Evolutionary conservation across 2,797 vertebrate genomes (phyloP).

Genomic region (Neosilurus mollespiculum): DNA sequence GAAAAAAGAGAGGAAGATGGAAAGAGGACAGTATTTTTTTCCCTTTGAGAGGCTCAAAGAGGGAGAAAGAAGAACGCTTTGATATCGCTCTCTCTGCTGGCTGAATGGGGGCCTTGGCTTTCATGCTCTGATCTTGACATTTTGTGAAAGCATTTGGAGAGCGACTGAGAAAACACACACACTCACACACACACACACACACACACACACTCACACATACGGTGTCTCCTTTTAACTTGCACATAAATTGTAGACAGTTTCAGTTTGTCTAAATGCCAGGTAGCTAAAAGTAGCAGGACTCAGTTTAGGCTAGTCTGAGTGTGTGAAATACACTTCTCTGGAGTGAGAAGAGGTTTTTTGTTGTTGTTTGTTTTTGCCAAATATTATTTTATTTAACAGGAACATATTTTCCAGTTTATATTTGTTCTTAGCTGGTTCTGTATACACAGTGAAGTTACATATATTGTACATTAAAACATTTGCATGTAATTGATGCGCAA

Average conservation of each 20-base stretch:
- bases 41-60: constrained; percentile 53
- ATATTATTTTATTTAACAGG: constrained; percentile 4
- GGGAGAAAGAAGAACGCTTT: constrained; percentile 71
- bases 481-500: neutral
- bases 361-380: neutral
- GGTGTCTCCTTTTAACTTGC: constrained; percentile 44
- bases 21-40: constrained; percentile 72
- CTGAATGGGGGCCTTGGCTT: constrained; percentile 61
- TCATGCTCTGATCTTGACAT: constrained; percentile 79
- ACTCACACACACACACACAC: constrained; percentile 39
- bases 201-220: constrained; percentile 42
- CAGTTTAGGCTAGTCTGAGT: constrained; percentile 27
- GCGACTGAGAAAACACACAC: constrained; percentile 54
- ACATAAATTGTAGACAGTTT: constrained; percentile 51
- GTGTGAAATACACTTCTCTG: constrained; percentile 8
- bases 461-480: neutral
- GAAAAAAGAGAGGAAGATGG: constrained; percentile 47
- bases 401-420: constrained; percentile 10
- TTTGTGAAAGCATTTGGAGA: constrained; percentile 71
- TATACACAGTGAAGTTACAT: neutral
- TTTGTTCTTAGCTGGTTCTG: neutral
- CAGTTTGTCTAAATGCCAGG: constrained; percentile 50
- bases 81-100: constrained; percentile 74
- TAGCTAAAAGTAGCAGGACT: constrained; percentile 43
- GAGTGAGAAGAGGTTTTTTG: constrained; percentile 11